Percentiles rank a stretch among this genome's conserved stretches.
phyloP scores from a whole-genome alignment of 2,888 invertebrate species.

The Sesia bembeciformis region DNA sequence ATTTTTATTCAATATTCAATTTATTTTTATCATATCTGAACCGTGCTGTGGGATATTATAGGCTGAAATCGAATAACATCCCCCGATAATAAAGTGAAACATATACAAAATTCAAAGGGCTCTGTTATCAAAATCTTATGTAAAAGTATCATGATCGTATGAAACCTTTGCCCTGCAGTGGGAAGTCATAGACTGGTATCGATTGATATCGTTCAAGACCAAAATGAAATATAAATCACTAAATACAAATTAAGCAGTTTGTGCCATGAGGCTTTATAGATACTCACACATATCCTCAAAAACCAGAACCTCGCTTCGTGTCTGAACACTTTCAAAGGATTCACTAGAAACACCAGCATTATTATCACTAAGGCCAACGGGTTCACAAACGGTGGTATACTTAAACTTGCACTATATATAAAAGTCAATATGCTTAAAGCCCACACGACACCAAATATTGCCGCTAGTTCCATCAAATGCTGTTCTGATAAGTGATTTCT shows the following conservation, averaged over 20 bases:
- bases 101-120: too few species aligned
- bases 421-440: constrained; percentile 91
- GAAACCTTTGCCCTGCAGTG: too few species aligned
- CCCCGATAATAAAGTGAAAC: too few species aligned
- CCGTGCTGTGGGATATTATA: too few species aligned
- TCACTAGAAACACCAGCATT: constrained; percentile 88
- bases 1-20: too few species aligned
- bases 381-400: constrained; percentile 94
- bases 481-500: constrained; percentile 95
- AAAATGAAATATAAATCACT: too few species aligned
- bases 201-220: too few species aligned
- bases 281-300: constrained; percentile 87
- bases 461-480: constrained; percentile 94
- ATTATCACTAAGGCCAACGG: constrained; percentile 89
- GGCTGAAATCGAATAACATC: too few species aligned
- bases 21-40: too few species aligned
- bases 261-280: neutral
- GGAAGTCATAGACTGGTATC: too few species aligned
- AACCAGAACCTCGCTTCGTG: constrained; percentile 97
- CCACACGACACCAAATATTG: constrained; percentile 96
- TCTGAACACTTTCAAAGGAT: constrained; percentile 93
- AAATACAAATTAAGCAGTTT: neutral
- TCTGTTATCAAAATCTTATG: too few species aligned
- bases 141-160: too few species aligned
- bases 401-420: constrained; percentile 83